A percentile compares a stretch with the other conserved stretches of the same genome.
phyloP scores from a whole-genome alignment of 2,888 invertebrate species.

The Lasiommata megera region DNA sequence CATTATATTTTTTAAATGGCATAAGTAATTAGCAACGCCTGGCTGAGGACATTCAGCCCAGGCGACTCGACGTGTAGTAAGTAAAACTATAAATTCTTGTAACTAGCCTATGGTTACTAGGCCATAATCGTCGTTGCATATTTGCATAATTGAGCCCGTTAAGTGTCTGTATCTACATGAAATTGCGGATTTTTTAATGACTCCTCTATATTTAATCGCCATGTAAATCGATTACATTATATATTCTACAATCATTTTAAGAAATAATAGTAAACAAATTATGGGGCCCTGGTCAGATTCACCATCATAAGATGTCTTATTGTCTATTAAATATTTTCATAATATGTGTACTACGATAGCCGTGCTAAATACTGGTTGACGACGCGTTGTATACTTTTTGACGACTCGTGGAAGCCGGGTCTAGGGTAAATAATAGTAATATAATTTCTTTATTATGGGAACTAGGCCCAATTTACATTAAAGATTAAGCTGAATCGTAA shows the following conservation, averaged over 20 bases:
- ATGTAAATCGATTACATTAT: conserved; percentile 47
- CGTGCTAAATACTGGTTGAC: no score
- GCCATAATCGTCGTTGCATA: conserved; percentile 69
- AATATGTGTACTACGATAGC: no score
- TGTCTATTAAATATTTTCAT: background rate
- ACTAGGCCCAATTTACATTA: no score
- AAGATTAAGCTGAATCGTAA: no score
- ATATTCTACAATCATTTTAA: conserved; percentile 17
- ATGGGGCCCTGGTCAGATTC: background rate
- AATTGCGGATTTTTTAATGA: conserved; percentile 71
- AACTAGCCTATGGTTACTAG: conserved; percentile 69
- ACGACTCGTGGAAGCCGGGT: no score
- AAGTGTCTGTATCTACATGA: conserved; percentile 77
- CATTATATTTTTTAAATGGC: conserved; percentile 29
- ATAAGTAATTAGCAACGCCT: conserved; percentile 43
- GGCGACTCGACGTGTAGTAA: conserved; percentile 28
- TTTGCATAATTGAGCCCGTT: conserved; percentile 76
- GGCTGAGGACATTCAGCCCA: conserved; percentile 40
- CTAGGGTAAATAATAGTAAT: no score
- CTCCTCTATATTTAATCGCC: conserved; percentile 62
- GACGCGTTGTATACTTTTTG: no score
- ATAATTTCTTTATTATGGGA: no score
- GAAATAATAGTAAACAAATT: conserved; percentile 17
- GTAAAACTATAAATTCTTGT: conserved; percentile 61
- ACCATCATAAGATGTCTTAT: background rate